These are phyloP conservation scores for Cotesia vestalis DNA, from an alignment of 1,140 invertebrate genomes.

Conservation along the genomic window DNA sequence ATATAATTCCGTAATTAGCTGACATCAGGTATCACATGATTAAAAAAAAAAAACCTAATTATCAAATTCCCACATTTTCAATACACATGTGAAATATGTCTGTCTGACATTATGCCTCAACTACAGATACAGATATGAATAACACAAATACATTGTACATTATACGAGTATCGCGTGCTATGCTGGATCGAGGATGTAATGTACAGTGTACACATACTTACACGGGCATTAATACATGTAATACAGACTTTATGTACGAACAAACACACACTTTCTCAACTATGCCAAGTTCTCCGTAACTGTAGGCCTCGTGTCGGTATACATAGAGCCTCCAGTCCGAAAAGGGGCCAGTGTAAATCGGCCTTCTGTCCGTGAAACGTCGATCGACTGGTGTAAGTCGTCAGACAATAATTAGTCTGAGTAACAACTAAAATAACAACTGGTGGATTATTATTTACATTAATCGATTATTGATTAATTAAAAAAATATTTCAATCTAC, in stretches of 20 bases:
- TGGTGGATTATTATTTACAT: neutral
- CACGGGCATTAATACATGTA: neutral
- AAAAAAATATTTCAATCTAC: too few species aligned
- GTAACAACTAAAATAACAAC: conserved; percentile 5
- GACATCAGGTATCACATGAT: too few species aligned
- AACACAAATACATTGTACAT: too few species aligned
- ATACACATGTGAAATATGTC: too few species aligned
- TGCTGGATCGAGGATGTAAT: neutral
- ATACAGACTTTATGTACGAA: neutral
- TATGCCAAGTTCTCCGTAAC: conserved; percentile 22
- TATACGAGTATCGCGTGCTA: too few species aligned
- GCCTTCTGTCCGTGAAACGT: conserved; percentile 55
- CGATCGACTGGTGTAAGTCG: conserved; percentile 21
- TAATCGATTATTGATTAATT: too few species aligned
- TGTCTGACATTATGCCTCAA: too few species aligned
- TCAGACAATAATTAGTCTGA: too few species aligned
- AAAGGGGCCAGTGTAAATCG: conserved; percentile 61
- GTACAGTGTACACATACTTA: neutral
- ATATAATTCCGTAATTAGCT: too few species aligned
- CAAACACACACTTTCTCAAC: conserved; percentile 13
- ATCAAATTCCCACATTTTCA: too few species aligned
- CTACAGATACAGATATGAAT: too few species aligned
- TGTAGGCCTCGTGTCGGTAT: conserved; percentile 47
- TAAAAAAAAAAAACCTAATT: too few species aligned
- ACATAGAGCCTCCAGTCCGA: conserved; percentile 56